Conservation (phyloP, 1,140 invertebrate genomes). For the Nixonia krombeini region DNA sequence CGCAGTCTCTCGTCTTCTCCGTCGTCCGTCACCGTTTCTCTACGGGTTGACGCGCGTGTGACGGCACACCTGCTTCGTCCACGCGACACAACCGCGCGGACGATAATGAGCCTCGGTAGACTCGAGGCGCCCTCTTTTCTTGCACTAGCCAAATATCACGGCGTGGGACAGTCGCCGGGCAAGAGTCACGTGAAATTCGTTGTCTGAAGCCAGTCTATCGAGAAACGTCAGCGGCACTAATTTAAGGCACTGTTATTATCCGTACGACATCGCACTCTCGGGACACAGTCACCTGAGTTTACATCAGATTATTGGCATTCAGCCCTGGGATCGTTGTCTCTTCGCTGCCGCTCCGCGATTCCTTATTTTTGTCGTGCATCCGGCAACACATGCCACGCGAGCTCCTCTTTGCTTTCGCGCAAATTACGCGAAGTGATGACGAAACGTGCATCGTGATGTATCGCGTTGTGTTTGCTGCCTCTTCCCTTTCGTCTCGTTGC, state of each 20-base stretch:
- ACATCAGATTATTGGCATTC: not conserved
- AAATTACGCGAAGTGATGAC: not conserved
- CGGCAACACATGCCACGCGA: not conserved
- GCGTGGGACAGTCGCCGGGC: too few relatives aligned
- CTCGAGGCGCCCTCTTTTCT: too few relatives aligned
- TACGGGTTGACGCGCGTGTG: not conserved
- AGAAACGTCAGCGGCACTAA: not conserved
- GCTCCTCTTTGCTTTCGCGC: not conserved
- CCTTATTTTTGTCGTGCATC: not conserved
- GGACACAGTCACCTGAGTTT: not conserved
- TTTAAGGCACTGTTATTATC: conserved; percentile 3
- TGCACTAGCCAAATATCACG: too few relatives aligned
- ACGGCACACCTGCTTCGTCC: too few relatives aligned
- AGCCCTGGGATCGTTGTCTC: not conserved
- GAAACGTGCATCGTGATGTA: not conserved
- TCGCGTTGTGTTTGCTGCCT: not conserved
- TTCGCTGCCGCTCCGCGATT: not conserved
- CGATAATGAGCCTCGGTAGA: too few relatives aligned
- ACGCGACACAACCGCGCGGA: too few relatives aligned
- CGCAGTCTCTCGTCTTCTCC: not conserved
- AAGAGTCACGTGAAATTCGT: not conserved
- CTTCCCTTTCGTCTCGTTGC: too few relatives aligned
- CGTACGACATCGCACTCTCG: not conserved
- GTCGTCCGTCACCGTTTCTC: not conserved
- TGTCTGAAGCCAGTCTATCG: not conserved